These are phyloP conservation scores for Motacilla tschutschensis DNA, from an alignment of 2,113 vertebrate species.

Conservation along the genomic window DNA sequence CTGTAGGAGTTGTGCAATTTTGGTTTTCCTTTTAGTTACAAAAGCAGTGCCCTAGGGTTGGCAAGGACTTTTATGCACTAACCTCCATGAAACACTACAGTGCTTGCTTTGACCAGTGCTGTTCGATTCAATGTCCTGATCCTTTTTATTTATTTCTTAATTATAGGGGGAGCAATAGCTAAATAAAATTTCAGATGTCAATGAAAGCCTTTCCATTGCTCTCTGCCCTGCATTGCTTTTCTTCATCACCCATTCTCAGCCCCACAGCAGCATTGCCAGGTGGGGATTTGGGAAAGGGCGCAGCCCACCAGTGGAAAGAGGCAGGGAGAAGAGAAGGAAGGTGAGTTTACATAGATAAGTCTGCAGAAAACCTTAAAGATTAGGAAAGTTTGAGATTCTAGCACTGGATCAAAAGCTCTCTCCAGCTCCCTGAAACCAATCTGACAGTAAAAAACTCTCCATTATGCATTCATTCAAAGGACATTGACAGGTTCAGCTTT, in stretches of 20 bases:
- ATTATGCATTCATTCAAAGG: neutral
- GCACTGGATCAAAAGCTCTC: neutral
- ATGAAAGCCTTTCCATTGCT: neutral
- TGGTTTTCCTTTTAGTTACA: neutral
- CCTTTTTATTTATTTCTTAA: neutral
- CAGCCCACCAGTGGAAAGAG: neutral
- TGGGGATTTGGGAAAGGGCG: neutral
- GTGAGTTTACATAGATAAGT: neutral
- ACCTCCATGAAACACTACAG: neutral
- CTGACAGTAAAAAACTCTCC: neutral
- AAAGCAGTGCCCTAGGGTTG: neutral
- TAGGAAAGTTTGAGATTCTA: neutral
- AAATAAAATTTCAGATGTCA: neutral
- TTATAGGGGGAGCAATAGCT: neutral
- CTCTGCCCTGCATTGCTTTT: neutral
- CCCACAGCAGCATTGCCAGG: neutral
- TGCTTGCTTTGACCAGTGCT: fast-evolving
- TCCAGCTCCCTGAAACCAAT: neutral
- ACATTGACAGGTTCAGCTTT: neutral
- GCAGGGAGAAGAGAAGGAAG: neutral
- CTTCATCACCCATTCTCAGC: neutral
- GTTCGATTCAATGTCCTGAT: neutral
- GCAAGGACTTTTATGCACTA: neutral
- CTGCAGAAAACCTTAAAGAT: neutral
- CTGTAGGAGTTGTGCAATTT: neutral